Percentiles rank a stretch among this genome's conserved stretches.
phyloP scores from a whole-genome alignment of 2,113 vertebrate species.

The Xiphorhynchus elegans region DNA sequence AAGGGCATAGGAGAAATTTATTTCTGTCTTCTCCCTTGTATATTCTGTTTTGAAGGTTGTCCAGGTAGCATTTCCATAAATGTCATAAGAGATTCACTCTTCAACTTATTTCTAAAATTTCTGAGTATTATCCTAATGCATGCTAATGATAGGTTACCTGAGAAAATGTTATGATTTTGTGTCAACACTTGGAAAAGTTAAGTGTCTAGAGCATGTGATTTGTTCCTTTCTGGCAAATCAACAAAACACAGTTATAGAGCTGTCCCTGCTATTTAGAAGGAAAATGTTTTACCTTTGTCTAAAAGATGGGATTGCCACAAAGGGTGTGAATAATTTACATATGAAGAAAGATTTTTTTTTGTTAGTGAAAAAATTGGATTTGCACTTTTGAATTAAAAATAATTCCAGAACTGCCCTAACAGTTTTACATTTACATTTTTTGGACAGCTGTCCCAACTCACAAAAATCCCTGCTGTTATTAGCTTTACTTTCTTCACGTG shows the following conservation, averaged over 20 bases:
- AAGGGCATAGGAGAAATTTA: not conserved
- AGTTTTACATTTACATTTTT: not conserved
- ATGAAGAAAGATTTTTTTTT: not conserved
- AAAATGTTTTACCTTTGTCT: not conserved
- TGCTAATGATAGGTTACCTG: not conserved
- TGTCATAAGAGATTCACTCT: not conserved
- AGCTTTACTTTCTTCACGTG: not conserved
- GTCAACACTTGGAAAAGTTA: not conserved
- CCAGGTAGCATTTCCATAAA: not conserved
- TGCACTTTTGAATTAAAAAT: not conserved
- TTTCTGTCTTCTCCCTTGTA: not conserved
- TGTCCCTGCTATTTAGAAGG: not conserved
- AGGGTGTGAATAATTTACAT: not conserved
- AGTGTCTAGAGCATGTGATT: not conserved
- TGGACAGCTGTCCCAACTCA: not conserved
- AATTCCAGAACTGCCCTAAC: not conserved
- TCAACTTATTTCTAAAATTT: not conserved
- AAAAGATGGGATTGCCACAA: not conserved
- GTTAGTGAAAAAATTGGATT: not conserved
- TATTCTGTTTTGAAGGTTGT: not conserved
- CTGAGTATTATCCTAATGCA: not conserved
- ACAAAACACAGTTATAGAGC: not conserved
- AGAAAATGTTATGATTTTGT: not conserved
- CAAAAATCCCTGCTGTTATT: not conserved
- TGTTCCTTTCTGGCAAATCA: not conserved